These are phyloP conservation scores for Brevipalpus yothersi DNA, from an alignment of 1,140 invertebrate genomes.

Conservation along the genomic window DNA sequence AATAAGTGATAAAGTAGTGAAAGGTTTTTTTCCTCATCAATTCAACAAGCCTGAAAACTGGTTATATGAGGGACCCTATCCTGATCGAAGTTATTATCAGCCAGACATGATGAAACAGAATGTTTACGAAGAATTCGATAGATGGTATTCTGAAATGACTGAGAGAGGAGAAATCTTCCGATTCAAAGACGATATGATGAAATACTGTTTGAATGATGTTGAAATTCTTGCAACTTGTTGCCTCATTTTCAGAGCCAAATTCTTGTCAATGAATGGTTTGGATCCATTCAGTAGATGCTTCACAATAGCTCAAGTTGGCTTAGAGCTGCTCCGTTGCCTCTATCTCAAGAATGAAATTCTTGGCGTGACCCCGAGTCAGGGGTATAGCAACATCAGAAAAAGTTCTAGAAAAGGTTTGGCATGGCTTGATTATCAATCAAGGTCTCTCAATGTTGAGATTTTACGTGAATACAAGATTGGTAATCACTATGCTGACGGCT, in stretches of 20 bases:
- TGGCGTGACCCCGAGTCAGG: background rate
- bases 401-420: background rate
- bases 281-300: background rate
- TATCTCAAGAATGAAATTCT: background rate
- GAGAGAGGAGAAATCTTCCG: background rate
- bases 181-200: background rate
- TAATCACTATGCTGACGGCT: background rate
- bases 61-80: background rate
- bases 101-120: background rate
- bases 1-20: background rate
- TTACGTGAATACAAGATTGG: background rate
- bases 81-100: background rate
- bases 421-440: background rate
- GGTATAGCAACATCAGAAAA: background rate
- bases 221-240: background rate
- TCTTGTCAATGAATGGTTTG: background rate
- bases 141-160: background rate
- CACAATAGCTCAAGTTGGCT: background rate
- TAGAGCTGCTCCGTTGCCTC: background rate
- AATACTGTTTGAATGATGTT: background rate
- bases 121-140: background rate
- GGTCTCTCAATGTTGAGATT: background rate
- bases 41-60: background rate
- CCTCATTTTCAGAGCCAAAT: background rate
- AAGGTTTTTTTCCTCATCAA: background rate